A percentile compares a stretch with the other conserved stretches of the same genome.
phyloP scores from a whole-genome alignment of 2,797 vertebrate genomes.

The Tenualosa thibaudeaui region DNA sequence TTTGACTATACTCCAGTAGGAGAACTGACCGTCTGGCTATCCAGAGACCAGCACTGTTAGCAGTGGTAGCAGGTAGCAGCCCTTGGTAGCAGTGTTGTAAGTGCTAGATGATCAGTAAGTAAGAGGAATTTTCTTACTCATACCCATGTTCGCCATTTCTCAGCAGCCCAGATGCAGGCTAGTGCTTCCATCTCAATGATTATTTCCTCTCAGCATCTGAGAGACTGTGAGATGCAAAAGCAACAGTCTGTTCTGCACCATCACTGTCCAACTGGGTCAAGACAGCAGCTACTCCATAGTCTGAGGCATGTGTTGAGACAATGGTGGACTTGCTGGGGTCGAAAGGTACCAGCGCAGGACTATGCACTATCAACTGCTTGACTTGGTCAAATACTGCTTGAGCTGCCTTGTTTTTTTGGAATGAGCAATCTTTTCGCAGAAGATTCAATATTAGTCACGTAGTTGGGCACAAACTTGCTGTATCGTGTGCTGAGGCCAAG shows the following conservation, averaged over 20 bases:
- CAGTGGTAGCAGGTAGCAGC: too few species aligned
- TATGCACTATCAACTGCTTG: constrained; percentile 25
- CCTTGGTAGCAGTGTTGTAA: constrained; percentile 31
- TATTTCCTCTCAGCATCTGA: constrained; percentile 26
- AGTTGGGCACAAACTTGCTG: constrained; percentile 41
- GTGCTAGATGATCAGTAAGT: constrained; percentile 35
- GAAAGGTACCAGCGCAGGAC: constrained; percentile 32
- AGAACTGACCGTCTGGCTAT: constrained; percentile 30
- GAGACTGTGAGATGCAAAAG: constrained; percentile 18
- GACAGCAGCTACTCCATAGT: constrained; percentile 35
- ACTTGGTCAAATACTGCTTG: constrained; percentile 36
- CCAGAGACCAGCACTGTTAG: constrained; percentile 20
- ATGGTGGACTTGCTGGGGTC: constrained; percentile 21
- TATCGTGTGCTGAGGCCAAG: constrained; percentile 33
- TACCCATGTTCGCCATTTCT: constrained; percentile 33
- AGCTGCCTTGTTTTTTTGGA: neutral
- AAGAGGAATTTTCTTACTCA: constrained; percentile 34
- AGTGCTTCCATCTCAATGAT: constrained; percentile 26
- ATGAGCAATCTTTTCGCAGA: constrained; percentile 28
- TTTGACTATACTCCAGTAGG: constrained; percentile 32
- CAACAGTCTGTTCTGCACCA: constrained; percentile 7
- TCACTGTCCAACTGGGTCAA: constrained; percentile 1
- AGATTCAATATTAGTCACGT: constrained; percentile 39
- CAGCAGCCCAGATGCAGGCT: constrained; percentile 27
- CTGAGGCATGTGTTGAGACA: constrained; percentile 11